Evolutionary conservation across 2,113 vertebrate genomes (phyloP).

Genomic region (Ailuropoda melanoleuca): DNA sequence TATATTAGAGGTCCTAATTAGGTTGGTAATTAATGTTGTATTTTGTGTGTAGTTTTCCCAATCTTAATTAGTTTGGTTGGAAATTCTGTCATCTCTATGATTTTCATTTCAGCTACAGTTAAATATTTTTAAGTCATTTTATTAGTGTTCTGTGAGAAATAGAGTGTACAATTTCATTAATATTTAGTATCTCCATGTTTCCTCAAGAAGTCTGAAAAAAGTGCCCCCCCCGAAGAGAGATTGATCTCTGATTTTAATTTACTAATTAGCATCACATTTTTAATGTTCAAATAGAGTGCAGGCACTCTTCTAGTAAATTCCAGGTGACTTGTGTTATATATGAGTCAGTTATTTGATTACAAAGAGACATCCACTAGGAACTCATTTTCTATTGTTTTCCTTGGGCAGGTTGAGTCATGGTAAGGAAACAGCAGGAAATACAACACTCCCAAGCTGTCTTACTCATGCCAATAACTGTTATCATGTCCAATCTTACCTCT

Average conservation of each 20-base stretch:
- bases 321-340: background rate
- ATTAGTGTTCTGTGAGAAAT: background rate
- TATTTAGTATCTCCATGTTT: background rate
- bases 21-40: background rate
- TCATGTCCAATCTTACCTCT: background rate
- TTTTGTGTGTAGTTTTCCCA: background rate
- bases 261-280: background rate
- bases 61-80: background rate
- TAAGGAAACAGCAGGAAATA: background rate
- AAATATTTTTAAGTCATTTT: background rate
- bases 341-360: background rate
- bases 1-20: background rate
- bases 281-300: background rate
- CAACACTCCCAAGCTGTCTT: background rate
- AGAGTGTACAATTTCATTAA: background rate
- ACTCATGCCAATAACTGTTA: background rate
- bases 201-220: background rate
- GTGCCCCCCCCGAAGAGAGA: background rate
- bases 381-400: conserved; percentile 43
- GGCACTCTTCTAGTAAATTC: background rate
- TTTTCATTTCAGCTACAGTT: background rate
- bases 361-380: background rate
- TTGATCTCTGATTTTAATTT: background rate
- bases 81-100: background rate
- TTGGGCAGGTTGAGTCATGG: background rate